Base-by-base conservation (phyloP, 1,140 invertebrate species). In the Mesaphorura yosii region DNA sequence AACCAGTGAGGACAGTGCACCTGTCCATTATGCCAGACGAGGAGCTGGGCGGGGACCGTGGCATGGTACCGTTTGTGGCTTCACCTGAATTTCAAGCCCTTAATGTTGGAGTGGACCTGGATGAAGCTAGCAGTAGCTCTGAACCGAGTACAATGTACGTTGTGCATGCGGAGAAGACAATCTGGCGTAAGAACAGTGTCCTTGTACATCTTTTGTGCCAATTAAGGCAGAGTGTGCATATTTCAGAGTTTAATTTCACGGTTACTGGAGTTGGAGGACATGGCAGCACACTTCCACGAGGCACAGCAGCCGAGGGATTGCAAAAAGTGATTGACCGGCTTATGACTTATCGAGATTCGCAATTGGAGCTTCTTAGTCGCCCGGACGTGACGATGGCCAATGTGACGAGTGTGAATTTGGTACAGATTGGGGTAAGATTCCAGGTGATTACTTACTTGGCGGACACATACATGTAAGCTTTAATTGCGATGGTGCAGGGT, bases 41-140 rank as follows among this genome's bases (percentile, higher is more conserved):
- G n/a, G 92, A 96, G 75, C 82, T 88, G 64, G 90, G 90, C 0
- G 89, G 89, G 2, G 66, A 73, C 1, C 74, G 80, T 39, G 90
- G 90, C 19, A 93, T 95, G 88, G 72, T 76, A 54, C 69, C 76
- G 52, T 94, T 93, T 72, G 78, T 90, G 0, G 66, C 79, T 14
- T 82, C 79, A 0, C 67, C 80, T 22, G 78, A 84, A 31, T 95
- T 94, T 65, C 78, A 80, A 64, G 70, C 77, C 5, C 67, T 96
- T 14, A 94, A 94, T 66, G 71, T 94, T 55, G 90, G 86, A 1
- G 89, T 93, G 71, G 80, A 82, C n/a, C 66, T 97, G 38, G 91
- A 97, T 70, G 92, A 97, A 73, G 90, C 86, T 6, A 73, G 86
- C 45, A 78, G 82, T 1, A 81, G 75, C 64, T 72, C 75, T 19